Evolutionary conservation across 2,113 vertebrate genomes (phyloP).

Genomic region (Callipepla californica): DNA sequence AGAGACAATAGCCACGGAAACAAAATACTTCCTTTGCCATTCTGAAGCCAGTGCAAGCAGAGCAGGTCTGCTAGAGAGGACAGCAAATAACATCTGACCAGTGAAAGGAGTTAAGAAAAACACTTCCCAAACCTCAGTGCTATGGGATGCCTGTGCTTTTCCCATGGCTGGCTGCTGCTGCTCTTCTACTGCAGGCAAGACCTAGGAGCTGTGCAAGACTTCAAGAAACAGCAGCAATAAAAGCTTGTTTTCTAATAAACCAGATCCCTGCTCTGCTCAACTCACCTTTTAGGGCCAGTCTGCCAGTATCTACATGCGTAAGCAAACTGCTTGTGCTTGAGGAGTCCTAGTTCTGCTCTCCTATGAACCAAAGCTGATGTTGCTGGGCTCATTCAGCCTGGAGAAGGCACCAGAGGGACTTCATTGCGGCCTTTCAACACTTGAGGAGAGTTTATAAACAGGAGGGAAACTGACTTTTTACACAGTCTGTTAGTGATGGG

Average conservation of each 20-base stretch:
- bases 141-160: no score
- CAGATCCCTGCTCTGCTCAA: fast-evolving
- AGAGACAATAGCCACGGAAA: neutral
- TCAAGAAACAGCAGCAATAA: neutral
- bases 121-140: neutral
- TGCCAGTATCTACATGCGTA: neutral
- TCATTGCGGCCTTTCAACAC: no score
- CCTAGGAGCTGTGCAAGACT: neutral
- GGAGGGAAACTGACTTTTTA: no score
- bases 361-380: no score
- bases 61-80: neutral
- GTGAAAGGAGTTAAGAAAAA: neutral
- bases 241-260: neutral
- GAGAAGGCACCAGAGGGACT: no score
- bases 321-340: neutral
- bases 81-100: neutral
- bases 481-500: no score
- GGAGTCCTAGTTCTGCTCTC: neutral
- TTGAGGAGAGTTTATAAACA: no score
- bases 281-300: neutral
- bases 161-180: fast-evolving
- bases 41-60: neutral
- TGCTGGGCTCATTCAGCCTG: no score
- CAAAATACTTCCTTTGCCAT: neutral
- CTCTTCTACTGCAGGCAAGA: neutral